Evolutionary conservation across 2,888 invertebrate species (phyloP).

Genomic region (Trachelus troglodyta): DNA sequence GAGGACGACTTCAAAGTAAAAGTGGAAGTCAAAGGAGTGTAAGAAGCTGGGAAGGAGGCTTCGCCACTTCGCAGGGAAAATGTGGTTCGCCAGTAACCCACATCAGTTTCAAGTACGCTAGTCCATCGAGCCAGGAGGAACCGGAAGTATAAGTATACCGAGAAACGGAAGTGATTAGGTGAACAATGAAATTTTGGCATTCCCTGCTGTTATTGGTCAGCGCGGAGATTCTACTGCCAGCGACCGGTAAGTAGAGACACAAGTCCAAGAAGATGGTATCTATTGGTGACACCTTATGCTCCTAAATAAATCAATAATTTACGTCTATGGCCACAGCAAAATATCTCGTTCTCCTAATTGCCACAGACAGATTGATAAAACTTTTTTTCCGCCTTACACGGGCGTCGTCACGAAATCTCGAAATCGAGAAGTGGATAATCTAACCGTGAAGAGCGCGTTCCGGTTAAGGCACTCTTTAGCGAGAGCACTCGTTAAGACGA

Average conservation of each 20-base stretch:
- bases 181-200: constrained; percentile 29
- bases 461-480: too few species aligned
- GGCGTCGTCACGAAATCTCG: background rate
- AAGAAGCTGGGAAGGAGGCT: background rate
- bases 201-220: constrained; percentile 48
- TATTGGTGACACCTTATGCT: background rate
- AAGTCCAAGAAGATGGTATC: background rate
- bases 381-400: background rate
- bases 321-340: too few species aligned
- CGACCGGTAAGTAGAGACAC: constrained; percentile 45
- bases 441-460: too few species aligned
- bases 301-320: too few species aligned
- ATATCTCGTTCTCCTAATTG: background rate
- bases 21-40: background rate
- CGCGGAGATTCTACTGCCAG: constrained; percentile 46
- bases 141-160: background rate
- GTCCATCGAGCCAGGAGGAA: background rate
- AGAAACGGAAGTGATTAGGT: constrained; percentile 9
- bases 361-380: background rate
- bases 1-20: background rate
- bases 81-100: background rate
- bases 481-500: background rate
- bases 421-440: background rate
- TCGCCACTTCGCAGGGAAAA: background rate
- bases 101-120: background rate